Base-by-base conservation (phyloP, 1,140 invertebrate species). In the Papilio machaon region DNA sequence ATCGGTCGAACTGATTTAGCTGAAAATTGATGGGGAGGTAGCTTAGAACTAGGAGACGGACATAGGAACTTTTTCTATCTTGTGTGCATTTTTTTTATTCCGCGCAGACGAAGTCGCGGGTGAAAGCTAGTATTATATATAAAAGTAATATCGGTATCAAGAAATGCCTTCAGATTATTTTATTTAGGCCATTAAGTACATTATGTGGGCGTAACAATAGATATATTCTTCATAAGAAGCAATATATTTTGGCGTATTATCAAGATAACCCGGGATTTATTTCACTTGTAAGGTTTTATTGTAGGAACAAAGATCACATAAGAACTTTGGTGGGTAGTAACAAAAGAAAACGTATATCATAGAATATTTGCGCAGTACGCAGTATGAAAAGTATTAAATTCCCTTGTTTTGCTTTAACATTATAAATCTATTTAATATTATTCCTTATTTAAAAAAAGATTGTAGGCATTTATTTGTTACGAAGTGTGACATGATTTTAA, bases 241-340 rank as follows among this genome's bases (percentile, higher is more conserved):
- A 67, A 79, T 79, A 67, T 79, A 67, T 79, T 58, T 67, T 43
- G 77, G 11, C 46, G 54, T 67, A 64, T 79, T 79, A 79, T 79
- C 77, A 67, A 79, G 77, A 79, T 79, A 67, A 79, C 38, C n/a
- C n/a, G n/a, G 77, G 77, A 79, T 79, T 79, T 79, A 67, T 64
- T 64, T 46, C 77, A 79, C 60, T 79, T 64, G 49, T 78, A 17
- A 54, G 77, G 77, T 64, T 67, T 67, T 60, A 79, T 23, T 43
- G 58, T 46, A 79, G 77, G 77, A 79, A 64, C 38, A 79, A 49
- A 79, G 54, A 38, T 38, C 17, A 60, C 76, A 79, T 47, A 79
- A 54, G 77, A 64, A 47, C 54, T 64, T 79, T 46, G 35, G 74
- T 76, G 47, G 74, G 38, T 46, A 74, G 19, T n/a, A 73, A 74